Percentiles rank a stretch among this genome's conserved stretches.
Evolutionary conservation across 2,888 invertebrate genomes (phyloP).

Genomic region (Epistrophe eligans): DNA sequence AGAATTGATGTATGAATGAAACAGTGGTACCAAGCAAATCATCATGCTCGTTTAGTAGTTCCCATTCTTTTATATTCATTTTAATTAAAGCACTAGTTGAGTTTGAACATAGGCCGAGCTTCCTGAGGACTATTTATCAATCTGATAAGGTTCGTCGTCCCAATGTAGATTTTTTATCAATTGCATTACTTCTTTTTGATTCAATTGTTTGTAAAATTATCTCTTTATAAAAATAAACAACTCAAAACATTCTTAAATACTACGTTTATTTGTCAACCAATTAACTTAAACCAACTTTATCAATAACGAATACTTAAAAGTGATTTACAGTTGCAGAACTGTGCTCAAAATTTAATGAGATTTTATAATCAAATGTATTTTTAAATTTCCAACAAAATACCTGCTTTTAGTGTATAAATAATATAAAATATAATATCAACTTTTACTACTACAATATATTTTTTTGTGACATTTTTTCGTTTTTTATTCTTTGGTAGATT

Average conservation of each 20-base stretch:
- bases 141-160: no score
- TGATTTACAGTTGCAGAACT: neutral
- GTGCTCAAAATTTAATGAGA: neutral
- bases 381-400: slow-evolving; percentile 1
- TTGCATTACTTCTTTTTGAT: no score
- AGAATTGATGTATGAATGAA: no score
- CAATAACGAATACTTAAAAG: neutral
- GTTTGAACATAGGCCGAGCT: no score
- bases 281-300: neutral
- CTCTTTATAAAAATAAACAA: neutral
- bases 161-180: no score
- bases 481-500: slow-evolving; percentile 50
- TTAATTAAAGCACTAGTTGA: no score
- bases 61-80: no score
- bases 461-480: neutral
- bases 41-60: no score
- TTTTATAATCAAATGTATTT: neutral
- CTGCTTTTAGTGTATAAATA: neutral
- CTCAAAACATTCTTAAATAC: neutral
- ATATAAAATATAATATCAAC: neutral
- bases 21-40: no score
- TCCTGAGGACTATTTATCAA: no score
- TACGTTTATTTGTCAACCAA: slow-evolving; percentile 1
- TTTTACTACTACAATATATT: neutral
- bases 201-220: no score